phyloP scores from a whole-genome alignment of 2,888 invertebrate species.

The Polyommatus icarus region DNA sequence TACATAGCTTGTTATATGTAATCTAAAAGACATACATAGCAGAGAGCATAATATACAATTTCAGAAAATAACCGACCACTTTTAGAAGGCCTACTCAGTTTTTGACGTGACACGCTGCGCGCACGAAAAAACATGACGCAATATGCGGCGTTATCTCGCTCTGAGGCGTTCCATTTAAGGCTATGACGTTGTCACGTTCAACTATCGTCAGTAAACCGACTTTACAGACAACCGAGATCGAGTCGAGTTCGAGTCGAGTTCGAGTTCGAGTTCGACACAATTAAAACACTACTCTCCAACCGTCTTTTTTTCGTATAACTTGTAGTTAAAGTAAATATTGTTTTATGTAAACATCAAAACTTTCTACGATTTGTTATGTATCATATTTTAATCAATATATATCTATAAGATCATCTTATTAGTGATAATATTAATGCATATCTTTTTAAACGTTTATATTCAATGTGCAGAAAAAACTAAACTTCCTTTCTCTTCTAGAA shows the following conservation, averaged over 20 bases:
- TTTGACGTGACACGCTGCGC: too few relatives aligned
- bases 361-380: slow-evolving; percentile 13
- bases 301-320: not conserved
- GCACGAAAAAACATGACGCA: too few relatives aligned
- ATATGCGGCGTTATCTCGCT: too few relatives aligned
- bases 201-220: too few relatives aligned
- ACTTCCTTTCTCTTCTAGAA: not conserved
- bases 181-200: too few relatives aligned
- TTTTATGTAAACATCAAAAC: not conserved
- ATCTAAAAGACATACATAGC: not conserved
- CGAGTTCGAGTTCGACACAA: too few relatives aligned
- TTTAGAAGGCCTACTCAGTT: not conserved
- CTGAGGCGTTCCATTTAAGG: too few relatives aligned
- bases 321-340: not conserved
- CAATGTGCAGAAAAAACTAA: not conserved
- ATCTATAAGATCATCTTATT: not conserved
- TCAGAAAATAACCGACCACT: not conserved
- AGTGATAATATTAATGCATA: slow-evolving; percentile 13
- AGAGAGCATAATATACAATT: not conserved
- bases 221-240: too few relatives aligned
- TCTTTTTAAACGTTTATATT: not conserved
- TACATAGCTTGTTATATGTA: not conserved
- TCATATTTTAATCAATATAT: slow-evolving; percentile 11
- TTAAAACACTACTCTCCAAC: too few relatives aligned
- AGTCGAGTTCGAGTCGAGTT: too few relatives aligned